Base-by-base conservation (phyloP, 2,797 vertebrate genomes). In the Sebastes iracundus region DNA sequence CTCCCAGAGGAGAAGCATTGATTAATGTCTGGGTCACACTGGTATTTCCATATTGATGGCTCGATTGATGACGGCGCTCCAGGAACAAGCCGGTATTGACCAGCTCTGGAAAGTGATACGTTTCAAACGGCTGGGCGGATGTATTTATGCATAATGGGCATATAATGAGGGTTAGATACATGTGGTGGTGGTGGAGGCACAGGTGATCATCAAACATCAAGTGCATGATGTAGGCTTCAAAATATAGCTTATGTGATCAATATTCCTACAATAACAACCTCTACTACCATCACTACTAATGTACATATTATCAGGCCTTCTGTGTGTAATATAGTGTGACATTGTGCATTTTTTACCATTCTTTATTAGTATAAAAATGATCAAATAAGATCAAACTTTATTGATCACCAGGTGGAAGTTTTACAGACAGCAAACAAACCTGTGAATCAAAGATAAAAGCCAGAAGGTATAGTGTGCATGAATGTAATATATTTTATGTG, bases 31-130 rank as follows among this genome's bases (percentile, higher is more conserved):
- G 93, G 94, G 95, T 95, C 94, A 93, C 93, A 81, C 85, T 90
- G 95, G 93, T 94, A 93, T 95, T 96, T 96, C 93, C 92, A 94
- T 96, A 96, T 96, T 94, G 95, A 96, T 95, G 94, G 92, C 92
- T 92, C 91, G 93, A 95, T 96, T 95, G 95, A 96, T 96, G 95
- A 95, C 90, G 82, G 90, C 85, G 93, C 93, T 93, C 73, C 90
- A 93, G 93, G 91, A 93, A 84, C 92, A 88, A 87, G 93, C 84
- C 75, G 2, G 23, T 94, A 95, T 96, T 93, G 96, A 96, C 87
- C 91, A 89, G 80, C 71, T 16, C 14, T 61, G 81, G 55, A 87
- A 90, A 94, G 90, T 90, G 93, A 95, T 92, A 94, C 84, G 91
- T 90, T 93, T 93, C 85, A 90, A 92, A 90, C 20, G 30, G 78